Conservation (phyloP, 2,888 invertebrate genomes). For the Dynastes tityus region DNA sequence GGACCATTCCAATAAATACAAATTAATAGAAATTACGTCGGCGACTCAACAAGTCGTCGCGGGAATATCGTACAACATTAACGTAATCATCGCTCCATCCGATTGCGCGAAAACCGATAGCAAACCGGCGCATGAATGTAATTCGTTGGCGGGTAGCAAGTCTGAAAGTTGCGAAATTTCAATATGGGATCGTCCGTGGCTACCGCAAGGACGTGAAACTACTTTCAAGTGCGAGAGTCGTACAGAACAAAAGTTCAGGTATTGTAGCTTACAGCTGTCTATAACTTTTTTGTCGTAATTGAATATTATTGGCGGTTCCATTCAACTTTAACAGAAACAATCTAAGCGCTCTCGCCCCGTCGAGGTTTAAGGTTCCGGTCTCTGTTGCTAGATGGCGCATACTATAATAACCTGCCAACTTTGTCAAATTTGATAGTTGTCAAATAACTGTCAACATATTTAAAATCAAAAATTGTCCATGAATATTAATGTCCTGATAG, state of each 20-base stretch:
- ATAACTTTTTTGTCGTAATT: no score
- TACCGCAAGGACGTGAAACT: slow-evolving; percentile 69
- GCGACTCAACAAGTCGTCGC: slow-evolving; percentile 73
- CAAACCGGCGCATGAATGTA: slow-evolving; percentile 59
- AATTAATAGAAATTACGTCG: slow-evolving; percentile 68
- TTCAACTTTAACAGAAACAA: no score
- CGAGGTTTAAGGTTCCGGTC: no score
- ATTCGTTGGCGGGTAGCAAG: slow-evolving; percentile 61
- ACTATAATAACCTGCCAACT: no score
- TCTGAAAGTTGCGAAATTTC: slow-evolving; percentile 69
- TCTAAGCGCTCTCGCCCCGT: no score
- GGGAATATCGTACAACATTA: slow-evolving; percentile 74
- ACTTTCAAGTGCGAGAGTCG: slow-evolving; percentile 66
- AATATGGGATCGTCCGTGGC: slow-evolving; percentile 77
- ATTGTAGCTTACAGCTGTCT: background rate
- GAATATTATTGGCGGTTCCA: no score
- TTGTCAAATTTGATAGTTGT: slow-evolving; percentile 54
- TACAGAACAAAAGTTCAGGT: slow-evolving; percentile 36
- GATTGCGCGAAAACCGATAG: slow-evolving; percentile 69
- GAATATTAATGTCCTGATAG: background rate
- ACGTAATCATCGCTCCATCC: slow-evolving; percentile 74
- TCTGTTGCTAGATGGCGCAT: no score
- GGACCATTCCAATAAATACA: slow-evolving; percentile 54
- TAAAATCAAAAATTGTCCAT: no score
- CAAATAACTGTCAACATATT: no score